Evolutionary conservation across 2,888 invertebrate species (phyloP).

Genomic region (Zygogramma bicolorata): DNA sequence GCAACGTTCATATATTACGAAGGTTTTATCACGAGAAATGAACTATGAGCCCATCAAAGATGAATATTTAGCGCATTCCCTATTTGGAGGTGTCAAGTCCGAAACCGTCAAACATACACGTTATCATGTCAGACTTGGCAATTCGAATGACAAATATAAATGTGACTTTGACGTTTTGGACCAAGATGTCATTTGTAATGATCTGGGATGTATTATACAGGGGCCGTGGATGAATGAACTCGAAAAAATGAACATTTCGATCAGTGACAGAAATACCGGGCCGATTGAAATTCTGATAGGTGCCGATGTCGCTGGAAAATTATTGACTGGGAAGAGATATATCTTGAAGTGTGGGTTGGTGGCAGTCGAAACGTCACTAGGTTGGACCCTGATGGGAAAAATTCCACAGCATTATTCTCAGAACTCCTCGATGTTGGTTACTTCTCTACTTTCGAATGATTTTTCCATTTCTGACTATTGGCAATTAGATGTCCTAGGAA

Average conservation of each 20-base stretch:
- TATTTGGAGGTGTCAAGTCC: no score
- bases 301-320: background rate
- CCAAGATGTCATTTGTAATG: no score
- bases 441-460: background rate
- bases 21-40: no score
- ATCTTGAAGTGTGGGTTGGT: background rate
- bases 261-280: background rate
- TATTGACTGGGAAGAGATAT: background rate
- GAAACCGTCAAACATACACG: no score
- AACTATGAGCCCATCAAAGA: no score
- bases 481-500: conserved; percentile 5
- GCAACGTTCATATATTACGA: no score
- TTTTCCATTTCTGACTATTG: background rate
- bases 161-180: no score
- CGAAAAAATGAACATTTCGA: background rate
- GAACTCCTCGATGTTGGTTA: background rate
- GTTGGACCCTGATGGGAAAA: background rate
- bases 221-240: background rate
- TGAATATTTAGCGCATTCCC: no score
- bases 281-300: background rate
- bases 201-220: no score
- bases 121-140: no score
- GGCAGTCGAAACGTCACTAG: background rate
- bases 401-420: background rate
- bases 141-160: no score